These are phyloP conservation scores for Orcinus orca DNA, from an alignment of 2,113 vertebrate genomes.

Conservation along the genomic window DNA sequence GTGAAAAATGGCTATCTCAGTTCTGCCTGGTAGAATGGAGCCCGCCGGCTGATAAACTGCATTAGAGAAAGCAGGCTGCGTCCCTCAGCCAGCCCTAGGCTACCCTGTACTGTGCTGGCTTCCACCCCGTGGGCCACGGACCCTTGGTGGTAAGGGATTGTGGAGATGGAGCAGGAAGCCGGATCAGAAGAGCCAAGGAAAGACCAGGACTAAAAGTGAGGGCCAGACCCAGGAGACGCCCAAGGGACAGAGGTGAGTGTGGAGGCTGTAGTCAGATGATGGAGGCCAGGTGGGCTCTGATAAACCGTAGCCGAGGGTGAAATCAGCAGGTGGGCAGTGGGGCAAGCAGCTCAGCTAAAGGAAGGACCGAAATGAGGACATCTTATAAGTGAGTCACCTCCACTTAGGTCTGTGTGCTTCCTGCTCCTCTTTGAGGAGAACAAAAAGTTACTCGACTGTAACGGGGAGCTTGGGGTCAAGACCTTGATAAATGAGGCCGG, in stretches of 20 bases:
- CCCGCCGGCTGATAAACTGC: neutral
- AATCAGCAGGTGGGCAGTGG: neutral
- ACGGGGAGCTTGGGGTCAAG: neutral
- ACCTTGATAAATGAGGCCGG: neutral
- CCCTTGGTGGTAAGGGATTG: neutral
- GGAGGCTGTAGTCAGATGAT: neutral
- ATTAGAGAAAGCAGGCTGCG: neutral
- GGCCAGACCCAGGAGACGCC: neutral
- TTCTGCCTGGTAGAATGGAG: neutral
- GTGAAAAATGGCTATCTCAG: neutral
- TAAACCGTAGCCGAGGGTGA: neutral
- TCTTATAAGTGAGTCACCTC: neutral
- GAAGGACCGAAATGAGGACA: neutral
- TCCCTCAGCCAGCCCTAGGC: neutral
- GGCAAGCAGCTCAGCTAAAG: neutral
- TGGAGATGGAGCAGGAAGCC: neutral
- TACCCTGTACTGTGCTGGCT: neutral
- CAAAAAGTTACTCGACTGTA: neutral
- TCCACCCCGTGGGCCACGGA: neutral
- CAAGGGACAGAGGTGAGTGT: neutral
- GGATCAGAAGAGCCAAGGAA: neutral
- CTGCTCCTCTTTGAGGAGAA: neutral
- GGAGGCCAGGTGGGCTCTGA: neutral
- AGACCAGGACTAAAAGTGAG: neutral
- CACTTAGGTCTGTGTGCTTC: neutral